Evolutionary conservation across 2,888 invertebrate species (phyloP), one percentile per base, ranked within the genome.

Genomic region (Oasisia sp.): DNA sequence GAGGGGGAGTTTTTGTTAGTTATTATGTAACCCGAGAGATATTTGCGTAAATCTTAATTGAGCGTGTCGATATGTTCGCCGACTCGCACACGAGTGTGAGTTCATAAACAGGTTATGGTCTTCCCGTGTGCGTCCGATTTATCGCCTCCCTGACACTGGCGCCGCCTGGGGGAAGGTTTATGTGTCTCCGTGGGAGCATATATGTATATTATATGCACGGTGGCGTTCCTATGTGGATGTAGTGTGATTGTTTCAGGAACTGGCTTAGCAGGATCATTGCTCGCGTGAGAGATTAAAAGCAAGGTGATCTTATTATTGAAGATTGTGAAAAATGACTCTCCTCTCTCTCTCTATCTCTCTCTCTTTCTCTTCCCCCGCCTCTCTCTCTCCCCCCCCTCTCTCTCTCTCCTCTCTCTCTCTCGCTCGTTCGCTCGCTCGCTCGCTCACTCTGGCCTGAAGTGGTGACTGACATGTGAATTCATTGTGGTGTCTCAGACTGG

Each of bases 51-150:
- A 27, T 74, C 19, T n/a, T 74, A 74, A 74, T 74, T 74, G 74
- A 74, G 74, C 74, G n/a, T 74, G 74, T n/a, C 27, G 0, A 74
- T 74, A 74, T n/a, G 74, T 27, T 19, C 27, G 7, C 74, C 27
- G 74, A 74, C 74, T 74, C 7, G 74, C 74, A 19, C 19, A 74
- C 74, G 7, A 74, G 27, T 27, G 74, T 27, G 7, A 19, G 74
- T 74, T 74, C 74, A 74, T 74, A 74, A 74, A 74, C 74, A 74
- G 74, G 74, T 74, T 74, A 74, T n/a, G 19, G 74, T 74, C 27
- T 74, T 74, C 74, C 74, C 27, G 7, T 74, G 74, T 74, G 74
- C 27, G 1, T 74, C 27, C 27, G 74, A 74, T 74, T 74, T 74
- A 74, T 74, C 27, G n/a, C 74, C 27, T 74, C 74, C 27, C 74